Evolutionary conservation across 2,113 vertebrate genomes (phyloP), one percentile per base, ranked within the genome.

Genomic region (Chiloscyllium plagiosum): DNA sequence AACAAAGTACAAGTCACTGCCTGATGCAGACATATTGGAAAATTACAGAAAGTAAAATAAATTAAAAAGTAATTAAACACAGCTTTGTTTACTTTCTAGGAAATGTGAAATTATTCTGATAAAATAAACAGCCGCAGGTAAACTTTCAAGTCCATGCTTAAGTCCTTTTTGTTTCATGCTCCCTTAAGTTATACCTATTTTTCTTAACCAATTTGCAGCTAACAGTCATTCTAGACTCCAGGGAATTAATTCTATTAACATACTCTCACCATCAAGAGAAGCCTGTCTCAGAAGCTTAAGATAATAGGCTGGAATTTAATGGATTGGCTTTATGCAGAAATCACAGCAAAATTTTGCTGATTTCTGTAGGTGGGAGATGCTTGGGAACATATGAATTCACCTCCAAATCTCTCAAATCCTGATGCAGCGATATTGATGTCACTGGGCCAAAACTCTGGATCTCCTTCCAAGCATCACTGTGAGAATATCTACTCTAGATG

Each of bases 181-280:
- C 6, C 56, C 65, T 92, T 4, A 92, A 33, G 13, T 65, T 92
- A 65, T 12, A 26, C 3, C 24, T 29, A 65, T 65, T 92, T 65
- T 37, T 33, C 33, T 65, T 33, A 92, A 65, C 15, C 29, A n/a
- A 65, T n/a, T 26, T 26, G 19, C 26, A 92, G 26, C 56, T 92
- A 3, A 65, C 12, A 65, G 3, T 92, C 33, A 92, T n/a, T n/a
- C 29, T 20, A n/a, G 56, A n/a, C 56, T 17, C 15, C 17, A 19
- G 87, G 56, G 87, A 65, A 92, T 92, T 65, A 92, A 19, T 89
- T 92, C 56, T 92, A 65, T 92, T 92, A 19, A 65, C 29, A 92
- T 33, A 37, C 87, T 13, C 26, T 56, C 86, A 61, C 50, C 29
- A 56, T 89, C 52, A 89, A 61, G 83, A 86, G 20, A 42, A 50